Evolutionary conservation across 2,888 invertebrate genomes (phyloP).

Genomic region (Ecdyonurus torrentis): DNA sequence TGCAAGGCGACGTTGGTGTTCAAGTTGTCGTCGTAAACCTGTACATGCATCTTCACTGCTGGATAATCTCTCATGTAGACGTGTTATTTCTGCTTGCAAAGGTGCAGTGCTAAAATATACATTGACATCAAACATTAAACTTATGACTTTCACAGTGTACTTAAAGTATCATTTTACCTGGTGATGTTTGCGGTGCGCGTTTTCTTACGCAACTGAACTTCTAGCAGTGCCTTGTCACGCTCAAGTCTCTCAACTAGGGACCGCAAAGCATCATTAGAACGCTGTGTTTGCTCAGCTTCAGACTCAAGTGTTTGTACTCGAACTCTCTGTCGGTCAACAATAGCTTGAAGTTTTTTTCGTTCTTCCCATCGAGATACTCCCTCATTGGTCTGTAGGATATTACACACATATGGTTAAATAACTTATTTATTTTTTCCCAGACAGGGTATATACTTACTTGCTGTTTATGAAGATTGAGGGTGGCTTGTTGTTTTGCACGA

Average conservation of each 20-base stretch:
- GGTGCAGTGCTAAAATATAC: neutral
- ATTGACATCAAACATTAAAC: neutral
- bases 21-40: neutral
- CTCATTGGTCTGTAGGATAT: neutral
- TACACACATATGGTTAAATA: too few species aligned
- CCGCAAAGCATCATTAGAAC: neutral
- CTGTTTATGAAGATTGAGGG: neutral
- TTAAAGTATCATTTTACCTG: neutral
- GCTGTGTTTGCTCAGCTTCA: neutral
- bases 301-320: neutral
- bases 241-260: neutral
- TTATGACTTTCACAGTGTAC: neutral
- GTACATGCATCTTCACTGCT: neutral
- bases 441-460: too few species aligned
- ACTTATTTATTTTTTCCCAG: too few species aligned
- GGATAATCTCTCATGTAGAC: neutral
- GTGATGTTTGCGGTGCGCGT: too few species aligned
- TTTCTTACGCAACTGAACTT: neutral
- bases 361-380: neutral
- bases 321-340: neutral
- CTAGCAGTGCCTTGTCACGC: neutral
- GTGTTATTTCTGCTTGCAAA: neutral
- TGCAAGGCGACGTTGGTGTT: neutral
- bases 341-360: neutral
- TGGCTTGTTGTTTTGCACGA: neutral